phyloP scores from a whole-genome alignment of 1,140 invertebrate species.

The Aphidius ervi region DNA sequence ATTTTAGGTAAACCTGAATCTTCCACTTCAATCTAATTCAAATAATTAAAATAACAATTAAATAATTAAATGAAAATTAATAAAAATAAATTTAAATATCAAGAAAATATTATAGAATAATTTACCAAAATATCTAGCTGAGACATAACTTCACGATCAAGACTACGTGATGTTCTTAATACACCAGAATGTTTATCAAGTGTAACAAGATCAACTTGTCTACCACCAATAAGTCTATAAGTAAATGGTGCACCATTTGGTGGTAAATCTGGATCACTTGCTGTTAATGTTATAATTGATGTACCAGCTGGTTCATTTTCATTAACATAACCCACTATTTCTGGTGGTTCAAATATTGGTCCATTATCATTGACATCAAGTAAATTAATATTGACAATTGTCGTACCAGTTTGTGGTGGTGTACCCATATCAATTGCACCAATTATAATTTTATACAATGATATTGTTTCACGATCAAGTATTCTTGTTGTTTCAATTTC shows the following conservation, averaged over 20 bases:
- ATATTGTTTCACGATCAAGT: slow-evolving; percentile 78
- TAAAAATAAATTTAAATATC: background rate
- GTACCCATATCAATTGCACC: slow-evolving; percentile 85
- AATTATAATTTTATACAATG: slow-evolving; percentile 75
- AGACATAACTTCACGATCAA: slow-evolving; percentile 79
- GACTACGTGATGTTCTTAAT: slow-evolving; percentile 70
- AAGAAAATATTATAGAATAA: too few relatives aligned
- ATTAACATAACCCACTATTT: slow-evolving; percentile 69
- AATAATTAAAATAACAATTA: slow-evolving; percentile 7
- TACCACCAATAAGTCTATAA: slow-evolving; percentile 74
- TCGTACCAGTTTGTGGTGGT: slow-evolving; percentile 83
- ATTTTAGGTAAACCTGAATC: slow-evolving; percentile 83
- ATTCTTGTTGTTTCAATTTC: slow-evolving; percentile 71
- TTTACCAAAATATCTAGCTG: slow-evolving; percentile 64
- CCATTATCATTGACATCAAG: slow-evolving; percentile 92
- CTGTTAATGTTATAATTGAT: slow-evolving; percentile 77
- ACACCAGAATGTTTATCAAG: slow-evolving; percentile 77
- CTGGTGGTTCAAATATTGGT: slow-evolving; percentile 72
- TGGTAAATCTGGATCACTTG: slow-evolving; percentile 85
- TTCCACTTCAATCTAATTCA: slow-evolving; percentile 70
- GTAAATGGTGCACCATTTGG: slow-evolving; percentile 88
- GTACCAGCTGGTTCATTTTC: slow-evolving; percentile 87
- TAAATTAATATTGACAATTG: slow-evolving; percentile 71
- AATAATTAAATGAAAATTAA: background rate
- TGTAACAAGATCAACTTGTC: slow-evolving; percentile 70